phyloP scores from a whole-genome alignment of 2,888 invertebrate species.

The Philereme transversata region DNA sequence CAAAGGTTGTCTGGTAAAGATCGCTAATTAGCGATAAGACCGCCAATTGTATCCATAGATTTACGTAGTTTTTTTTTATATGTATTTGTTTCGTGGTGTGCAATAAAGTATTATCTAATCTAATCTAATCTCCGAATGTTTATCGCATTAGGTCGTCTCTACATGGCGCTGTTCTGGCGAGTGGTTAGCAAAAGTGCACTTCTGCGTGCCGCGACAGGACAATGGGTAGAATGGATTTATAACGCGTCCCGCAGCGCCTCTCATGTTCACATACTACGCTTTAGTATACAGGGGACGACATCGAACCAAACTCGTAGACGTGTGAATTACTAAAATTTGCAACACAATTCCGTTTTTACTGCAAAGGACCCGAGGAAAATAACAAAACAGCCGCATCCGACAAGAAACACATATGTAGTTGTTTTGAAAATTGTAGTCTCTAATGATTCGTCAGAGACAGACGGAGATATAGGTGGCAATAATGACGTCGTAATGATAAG shows the following conservation, averaged over 20 bases:
- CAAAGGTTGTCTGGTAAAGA: too few species aligned
- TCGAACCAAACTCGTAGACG: slow-evolving; percentile 22
- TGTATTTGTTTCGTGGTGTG: too few species aligned
- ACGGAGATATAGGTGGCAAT: slow-evolving; percentile 35
- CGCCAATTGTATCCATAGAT: too few species aligned
- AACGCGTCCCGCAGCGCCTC: slow-evolving; percentile 62
- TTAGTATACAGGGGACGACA: slow-evolving; percentile 27
- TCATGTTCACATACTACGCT: slow-evolving; percentile 27
- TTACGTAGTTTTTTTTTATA: too few species aligned
- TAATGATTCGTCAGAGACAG: slow-evolving; percentile 17
- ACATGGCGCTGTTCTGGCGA: slow-evolving; percentile 47
- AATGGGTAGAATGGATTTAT: slow-evolving; percentile 70
- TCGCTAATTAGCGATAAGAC: too few species aligned
- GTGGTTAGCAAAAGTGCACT: slow-evolving; percentile 57
- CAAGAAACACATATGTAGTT: slow-evolving; percentile 16
- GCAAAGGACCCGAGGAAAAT: not conserved
- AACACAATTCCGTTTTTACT: slow-evolving; percentile 5
- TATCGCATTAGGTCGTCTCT: slow-evolving; percentile 43
- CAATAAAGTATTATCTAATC: too few species aligned
- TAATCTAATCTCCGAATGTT: too few species aligned
- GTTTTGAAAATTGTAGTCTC: slow-evolving; percentile 15
- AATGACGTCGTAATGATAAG: slow-evolving; percentile 44
- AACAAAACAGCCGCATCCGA: slow-evolving; percentile 7
- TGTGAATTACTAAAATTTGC: slow-evolving; percentile 28
- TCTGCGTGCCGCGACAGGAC: slow-evolving; percentile 66